phyloP scores from a whole-genome alignment of 2,797 vertebrate genomes.

The Manis crassicaudata region DNA sequence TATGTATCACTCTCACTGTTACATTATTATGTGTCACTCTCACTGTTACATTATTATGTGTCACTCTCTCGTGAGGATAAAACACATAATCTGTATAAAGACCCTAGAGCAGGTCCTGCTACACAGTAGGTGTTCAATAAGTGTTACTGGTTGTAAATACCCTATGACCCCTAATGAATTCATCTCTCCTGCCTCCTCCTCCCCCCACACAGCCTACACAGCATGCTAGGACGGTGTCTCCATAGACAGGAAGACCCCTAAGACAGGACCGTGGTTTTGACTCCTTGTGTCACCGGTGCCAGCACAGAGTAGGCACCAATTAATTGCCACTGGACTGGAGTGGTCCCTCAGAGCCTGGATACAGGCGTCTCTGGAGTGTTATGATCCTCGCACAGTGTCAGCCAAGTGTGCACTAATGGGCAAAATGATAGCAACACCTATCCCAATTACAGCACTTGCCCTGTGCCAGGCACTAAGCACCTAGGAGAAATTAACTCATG shows the following conservation, averaged over 20 bases:
- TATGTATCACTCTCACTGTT: too few relatives aligned
- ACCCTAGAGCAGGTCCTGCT: neutral
- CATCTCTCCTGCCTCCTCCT: too few relatives aligned
- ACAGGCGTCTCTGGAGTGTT: neutral
- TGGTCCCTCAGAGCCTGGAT: neutral
- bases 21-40: too few relatives aligned
- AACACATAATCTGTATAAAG: neutral
- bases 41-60: neutral
- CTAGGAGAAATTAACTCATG: neutral
- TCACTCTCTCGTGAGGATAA: neutral
- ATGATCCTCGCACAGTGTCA: neutral
- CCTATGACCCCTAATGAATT: accelerated
- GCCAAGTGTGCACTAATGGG: neutral
- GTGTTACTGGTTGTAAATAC: neutral
- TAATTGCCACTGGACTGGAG: neutral
- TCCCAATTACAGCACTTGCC: neutral
- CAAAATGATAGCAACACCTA: neutral
- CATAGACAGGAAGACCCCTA: neutral
- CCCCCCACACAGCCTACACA: neutral
- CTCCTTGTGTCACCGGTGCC: neutral
- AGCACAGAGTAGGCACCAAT: neutral
- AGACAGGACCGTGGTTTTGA: neutral
- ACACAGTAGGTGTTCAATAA: neutral
- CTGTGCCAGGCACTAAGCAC: neutral
- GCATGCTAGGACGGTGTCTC: neutral